Base-by-base conservation (phyloP, 1,140 invertebrate species). In the Drosophila pallidifrons region DNA sequence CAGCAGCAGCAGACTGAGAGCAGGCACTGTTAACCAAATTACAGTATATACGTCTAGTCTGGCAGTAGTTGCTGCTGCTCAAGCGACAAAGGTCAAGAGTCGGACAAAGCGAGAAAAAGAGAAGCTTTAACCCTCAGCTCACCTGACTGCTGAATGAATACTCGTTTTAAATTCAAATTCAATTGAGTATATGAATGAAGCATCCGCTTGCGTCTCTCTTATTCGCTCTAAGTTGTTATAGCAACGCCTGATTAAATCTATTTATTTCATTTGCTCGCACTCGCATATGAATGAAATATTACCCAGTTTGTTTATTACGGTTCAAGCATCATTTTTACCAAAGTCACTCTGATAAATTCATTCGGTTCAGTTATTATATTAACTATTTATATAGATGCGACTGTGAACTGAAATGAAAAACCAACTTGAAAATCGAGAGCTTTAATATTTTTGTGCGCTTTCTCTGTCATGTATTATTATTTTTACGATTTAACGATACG, bases 21-120 rank as follows among this genome's bases (percentile, higher is more conserved):
- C 51, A 70, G 67, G 58, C 47, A 51, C 11, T 63, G 38, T 49
- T 49, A 61, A 52, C 64, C 57, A 68, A 74, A 74, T 74, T 74
- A 25, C 20, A 25, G 20, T 25, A 74, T 54, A 43, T 52, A 35
- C 41, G 41, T 38, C 35, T 38, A 38, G 46, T 25, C 20, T 25
- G 20, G 20, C 20, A 25, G 20, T 20, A 13, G 38, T 65, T 41
- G 43, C 30, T 51, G 47, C 20, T 43, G 43, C 13, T 64, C 45
- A 35, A 16, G 10, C 55, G 41, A 55, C 57, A 68, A 45, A 74
- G 71, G 65, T 74, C 65, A 74, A 68, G 55, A 59, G 71, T 45
- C 65, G 65, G 13, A 3, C 47, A 38, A 64, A 25, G 52, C 30
- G 30, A 30, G 28, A 28, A 20, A 25, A 32, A 5, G 28, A 7